phyloP scores from a whole-genome alignment of 1,140 invertebrate genomes.

The Dreissena rostriformis region DNA sequence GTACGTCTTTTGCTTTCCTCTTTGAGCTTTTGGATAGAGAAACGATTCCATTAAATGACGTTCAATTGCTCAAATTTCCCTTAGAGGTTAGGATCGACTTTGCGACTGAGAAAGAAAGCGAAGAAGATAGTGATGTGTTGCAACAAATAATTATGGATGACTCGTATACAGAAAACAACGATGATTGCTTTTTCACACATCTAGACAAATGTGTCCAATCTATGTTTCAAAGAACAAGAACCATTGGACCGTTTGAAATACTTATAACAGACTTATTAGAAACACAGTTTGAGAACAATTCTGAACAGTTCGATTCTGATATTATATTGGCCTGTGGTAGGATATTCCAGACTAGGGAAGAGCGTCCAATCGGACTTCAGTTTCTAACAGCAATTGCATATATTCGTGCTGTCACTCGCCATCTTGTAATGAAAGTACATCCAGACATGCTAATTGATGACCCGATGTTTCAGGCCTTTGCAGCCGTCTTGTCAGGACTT shows the following conservation, averaged over 20 bases:
- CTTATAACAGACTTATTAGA: conserved; percentile 17
- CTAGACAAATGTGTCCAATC: neutral
- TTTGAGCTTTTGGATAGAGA: neutral
- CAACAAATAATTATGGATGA: neutral
- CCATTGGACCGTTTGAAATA: conserved; percentile 4
- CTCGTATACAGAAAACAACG: neutral
- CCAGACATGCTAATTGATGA: no score
- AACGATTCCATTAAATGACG: neutral
- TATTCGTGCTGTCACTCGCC: neutral
- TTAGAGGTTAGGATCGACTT: neutral
- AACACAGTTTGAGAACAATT: neutral
- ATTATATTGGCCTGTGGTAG: neutral
- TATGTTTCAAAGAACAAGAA: neutral
- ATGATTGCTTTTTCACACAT: neutral
- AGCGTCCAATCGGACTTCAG: neutral
- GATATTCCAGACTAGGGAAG: conserved; percentile 1
- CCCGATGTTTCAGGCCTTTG: neutral
- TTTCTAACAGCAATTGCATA: conserved; percentile 21
- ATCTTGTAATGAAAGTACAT: neutral
- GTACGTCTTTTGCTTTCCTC: neutral
- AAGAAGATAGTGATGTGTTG: neutral
- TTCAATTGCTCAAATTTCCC: conserved; percentile 10
- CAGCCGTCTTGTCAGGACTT: neutral
- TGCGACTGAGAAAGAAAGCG: neutral
- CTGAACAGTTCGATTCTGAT: neutral